A percentile compares a stretch with the other conserved stretches of the same genome.
These are phyloP conservation scores for Psittacula cyanocephala DNA, from an alignment of 2,113 vertebrate species.

Conservation along the genomic window DNA sequence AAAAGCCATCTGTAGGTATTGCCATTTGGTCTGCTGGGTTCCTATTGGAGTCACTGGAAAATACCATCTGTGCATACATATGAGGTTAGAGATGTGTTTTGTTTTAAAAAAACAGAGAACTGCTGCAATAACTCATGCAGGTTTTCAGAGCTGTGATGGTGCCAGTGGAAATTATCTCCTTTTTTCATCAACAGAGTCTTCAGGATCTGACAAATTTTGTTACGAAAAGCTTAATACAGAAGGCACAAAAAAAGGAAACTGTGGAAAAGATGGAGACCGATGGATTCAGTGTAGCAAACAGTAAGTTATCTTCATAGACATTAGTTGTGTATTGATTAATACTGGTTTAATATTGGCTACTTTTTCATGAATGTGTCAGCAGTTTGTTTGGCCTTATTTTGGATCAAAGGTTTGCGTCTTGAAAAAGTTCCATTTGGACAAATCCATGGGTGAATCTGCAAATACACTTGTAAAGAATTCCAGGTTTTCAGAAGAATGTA, in stretches of 20 bases:
- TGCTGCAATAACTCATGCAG: background rate
- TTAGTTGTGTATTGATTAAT: background rate
- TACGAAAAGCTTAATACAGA: conserved; percentile 98
- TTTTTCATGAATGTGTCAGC: background rate
- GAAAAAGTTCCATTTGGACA: background rate
- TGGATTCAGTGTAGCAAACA: conserved; percentile 98
- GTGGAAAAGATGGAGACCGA: conserved; percentile 90
- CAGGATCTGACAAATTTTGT: conserved; percentile 94
- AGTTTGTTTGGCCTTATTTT: background rate
- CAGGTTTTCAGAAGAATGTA: background rate
- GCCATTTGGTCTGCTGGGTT: background rate
- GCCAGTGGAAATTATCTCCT: background rate
- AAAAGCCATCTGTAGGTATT: background rate
- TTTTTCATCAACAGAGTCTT: conserved; percentile 81
- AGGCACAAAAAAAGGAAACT: conserved; percentile 97
- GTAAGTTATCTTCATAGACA: conserved; percentile 78
- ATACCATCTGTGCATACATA: background rate
- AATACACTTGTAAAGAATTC: background rate
- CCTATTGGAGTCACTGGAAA: background rate
- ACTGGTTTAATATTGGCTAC: background rate
- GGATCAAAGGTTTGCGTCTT: background rate
- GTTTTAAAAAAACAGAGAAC: background rate
- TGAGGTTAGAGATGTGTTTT: background rate
- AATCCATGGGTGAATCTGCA: background rate
- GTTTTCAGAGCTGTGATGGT: background rate